Conservation (phyloP, 2,888 invertebrate species). For the Atethmia centrago region DNA sequence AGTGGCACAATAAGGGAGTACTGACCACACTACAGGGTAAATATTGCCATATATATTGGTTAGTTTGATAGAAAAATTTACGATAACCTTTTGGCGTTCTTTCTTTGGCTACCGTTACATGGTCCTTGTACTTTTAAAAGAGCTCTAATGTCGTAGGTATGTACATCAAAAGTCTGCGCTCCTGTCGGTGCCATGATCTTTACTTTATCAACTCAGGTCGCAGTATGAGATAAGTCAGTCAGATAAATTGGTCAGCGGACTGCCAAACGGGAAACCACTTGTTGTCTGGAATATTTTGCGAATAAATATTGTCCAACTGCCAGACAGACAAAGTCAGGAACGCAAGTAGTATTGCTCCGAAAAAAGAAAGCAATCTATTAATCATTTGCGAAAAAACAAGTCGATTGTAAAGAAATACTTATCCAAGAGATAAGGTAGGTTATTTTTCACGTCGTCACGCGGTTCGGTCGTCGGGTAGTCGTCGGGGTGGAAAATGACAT, state of each 20-base stretch:
- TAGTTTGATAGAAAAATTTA: not conserved
- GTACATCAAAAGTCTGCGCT: not conserved
- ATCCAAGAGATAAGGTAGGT: conserved; percentile 60
- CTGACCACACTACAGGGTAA: too few relatives aligned
- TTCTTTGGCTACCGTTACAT: too few relatives aligned
- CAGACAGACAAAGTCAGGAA: not conserved
- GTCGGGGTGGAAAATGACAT: conserved; percentile 62
- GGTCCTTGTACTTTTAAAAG: too few relatives aligned
- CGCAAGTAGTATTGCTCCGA: not conserved
- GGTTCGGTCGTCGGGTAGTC: conserved; percentile 44
- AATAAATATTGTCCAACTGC: not conserved
- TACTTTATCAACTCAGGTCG: not conserved
- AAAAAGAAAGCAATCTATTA: conserved; percentile 48
- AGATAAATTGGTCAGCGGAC: not conserved
- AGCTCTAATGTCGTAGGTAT: too few relatives aligned
- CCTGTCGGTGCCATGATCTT: not conserved
- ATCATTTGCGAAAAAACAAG: conserved; percentile 65
- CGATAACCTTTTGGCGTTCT: too few relatives aligned
- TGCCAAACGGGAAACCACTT: not conserved
- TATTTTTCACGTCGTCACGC: conserved; percentile 65
- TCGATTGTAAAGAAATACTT: conserved; percentile 63
- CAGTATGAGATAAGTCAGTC: not conserved
- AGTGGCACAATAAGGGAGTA: not conserved
- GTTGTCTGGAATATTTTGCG: not conserved
- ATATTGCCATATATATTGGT: too few relatives aligned